Percentiles rank a stretch among this genome's conserved stretches.
Conservation (phyloP, 2,797 vertebrate species). For the Melanotaenia maccullochi region DNA sequence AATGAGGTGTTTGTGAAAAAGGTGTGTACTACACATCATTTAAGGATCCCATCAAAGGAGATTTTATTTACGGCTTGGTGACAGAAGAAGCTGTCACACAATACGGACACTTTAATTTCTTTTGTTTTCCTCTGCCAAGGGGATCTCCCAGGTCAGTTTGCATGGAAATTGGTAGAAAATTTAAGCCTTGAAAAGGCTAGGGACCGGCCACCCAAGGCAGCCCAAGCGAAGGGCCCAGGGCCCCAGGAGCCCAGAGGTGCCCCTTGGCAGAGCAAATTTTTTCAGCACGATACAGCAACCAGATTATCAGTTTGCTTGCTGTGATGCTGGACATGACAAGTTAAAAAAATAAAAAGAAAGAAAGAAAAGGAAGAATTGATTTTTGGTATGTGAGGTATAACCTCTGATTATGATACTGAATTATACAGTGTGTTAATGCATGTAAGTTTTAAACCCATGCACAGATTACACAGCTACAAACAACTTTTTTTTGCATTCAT, state of each 20-base stretch:
- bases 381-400: not conserved
- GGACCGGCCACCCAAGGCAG: no score
- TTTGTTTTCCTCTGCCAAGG: not conserved
- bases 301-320: no score
- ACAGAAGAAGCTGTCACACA: conserved; percentile 8
- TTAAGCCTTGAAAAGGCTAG: no score
- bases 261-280: no score
- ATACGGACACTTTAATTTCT: not conserved
- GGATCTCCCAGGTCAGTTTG: not conserved
- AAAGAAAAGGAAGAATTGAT: not conserved
- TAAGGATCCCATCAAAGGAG: not conserved
- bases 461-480: no score
- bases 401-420: not conserved
- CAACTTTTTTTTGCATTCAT: no score
- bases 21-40: not conserved
- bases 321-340: no score
- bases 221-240: no score
- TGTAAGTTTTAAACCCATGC: no score
- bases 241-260: no score
- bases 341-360: no score
- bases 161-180: not conserved
- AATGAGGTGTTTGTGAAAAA: not conserved
- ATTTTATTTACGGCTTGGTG: not conserved
- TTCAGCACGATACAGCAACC: no score
- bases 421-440: not conserved